Percentiles rank a stretch among this genome's conserved stretches.
phyloP scores from a whole-genome alignment of 2,113 vertebrate species.

The Eptesicus fuscus region DNA sequence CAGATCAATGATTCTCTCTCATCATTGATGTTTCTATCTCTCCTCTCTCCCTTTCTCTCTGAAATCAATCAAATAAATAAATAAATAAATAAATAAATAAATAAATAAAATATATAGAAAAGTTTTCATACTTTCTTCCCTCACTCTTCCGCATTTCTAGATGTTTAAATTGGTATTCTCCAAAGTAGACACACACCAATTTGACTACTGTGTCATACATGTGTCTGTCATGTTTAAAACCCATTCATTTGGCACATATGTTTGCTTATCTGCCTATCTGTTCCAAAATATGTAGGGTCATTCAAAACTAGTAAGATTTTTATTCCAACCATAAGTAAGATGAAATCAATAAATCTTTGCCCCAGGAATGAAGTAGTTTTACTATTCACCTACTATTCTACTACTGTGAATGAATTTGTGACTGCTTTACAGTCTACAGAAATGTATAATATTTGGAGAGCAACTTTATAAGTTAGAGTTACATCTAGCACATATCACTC shows the following conservation, averaged over 20 bases:
- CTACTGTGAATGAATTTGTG: background rate
- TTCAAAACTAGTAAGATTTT: background rate
- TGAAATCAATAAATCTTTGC: background rate
- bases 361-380: background rate
- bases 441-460: background rate
- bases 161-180: background rate
- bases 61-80: too few species aligned
- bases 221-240: background rate
- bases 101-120: background rate
- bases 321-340: background rate
- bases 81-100: too few species aligned
- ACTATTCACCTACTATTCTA: background rate
- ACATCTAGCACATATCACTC: background rate
- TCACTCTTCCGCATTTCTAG: background rate
- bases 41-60: too few species aligned
- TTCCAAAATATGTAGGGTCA: background rate
- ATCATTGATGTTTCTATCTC: too few species aligned
- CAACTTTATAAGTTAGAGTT: background rate
- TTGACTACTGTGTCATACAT: background rate
- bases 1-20: too few species aligned
- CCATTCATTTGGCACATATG: background rate
- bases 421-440: background rate
- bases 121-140: background rate
- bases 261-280: background rate
- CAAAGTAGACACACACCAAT: background rate